These are phyloP conservation scores for Myotis daubentonii DNA, from an alignment of 2,797 vertebrate species.

Conservation along the genomic window DNA sequence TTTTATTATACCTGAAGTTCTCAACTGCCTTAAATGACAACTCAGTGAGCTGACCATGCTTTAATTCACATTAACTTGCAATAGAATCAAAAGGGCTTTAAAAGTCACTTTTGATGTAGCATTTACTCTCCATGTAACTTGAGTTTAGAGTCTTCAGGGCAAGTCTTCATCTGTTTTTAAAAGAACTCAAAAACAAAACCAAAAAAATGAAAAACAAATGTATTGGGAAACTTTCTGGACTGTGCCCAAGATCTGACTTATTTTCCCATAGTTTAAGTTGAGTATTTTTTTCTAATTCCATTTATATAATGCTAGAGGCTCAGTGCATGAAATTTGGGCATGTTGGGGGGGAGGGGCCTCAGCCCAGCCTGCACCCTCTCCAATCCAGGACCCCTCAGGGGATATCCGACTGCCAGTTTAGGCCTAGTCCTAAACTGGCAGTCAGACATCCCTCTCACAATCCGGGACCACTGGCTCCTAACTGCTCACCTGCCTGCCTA, in stretches of 20 bases:
- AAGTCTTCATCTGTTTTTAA: background rate
- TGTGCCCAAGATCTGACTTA: background rate
- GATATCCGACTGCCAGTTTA: no score
- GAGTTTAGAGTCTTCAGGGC: background rate
- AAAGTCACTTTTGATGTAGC: background rate
- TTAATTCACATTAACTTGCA: background rate
- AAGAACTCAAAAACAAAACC: background rate
- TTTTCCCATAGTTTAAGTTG: slow-evolving; percentile 20
- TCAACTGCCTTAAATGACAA: background rate
- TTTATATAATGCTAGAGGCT: background rate
- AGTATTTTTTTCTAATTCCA: background rate
- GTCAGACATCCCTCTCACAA: no score
- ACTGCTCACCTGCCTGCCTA: no score
- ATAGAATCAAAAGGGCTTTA: background rate
- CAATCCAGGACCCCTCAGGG: no score
- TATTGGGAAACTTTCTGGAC: background rate
- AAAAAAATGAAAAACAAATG: slow-evolving; percentile 25
- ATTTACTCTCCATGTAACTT: background rate
- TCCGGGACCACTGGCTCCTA: no score
- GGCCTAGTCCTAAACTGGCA: no score
- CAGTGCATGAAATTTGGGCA: no score
- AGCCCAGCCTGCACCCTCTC: no score
- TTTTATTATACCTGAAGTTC: background rate
- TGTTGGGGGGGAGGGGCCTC: no score
- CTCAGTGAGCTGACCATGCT: background rate